These are phyloP conservation scores for Geopemphigus sp. DNA, from an alignment of 1,140 invertebrate genomes.

Conservation along the genomic window DNA sequence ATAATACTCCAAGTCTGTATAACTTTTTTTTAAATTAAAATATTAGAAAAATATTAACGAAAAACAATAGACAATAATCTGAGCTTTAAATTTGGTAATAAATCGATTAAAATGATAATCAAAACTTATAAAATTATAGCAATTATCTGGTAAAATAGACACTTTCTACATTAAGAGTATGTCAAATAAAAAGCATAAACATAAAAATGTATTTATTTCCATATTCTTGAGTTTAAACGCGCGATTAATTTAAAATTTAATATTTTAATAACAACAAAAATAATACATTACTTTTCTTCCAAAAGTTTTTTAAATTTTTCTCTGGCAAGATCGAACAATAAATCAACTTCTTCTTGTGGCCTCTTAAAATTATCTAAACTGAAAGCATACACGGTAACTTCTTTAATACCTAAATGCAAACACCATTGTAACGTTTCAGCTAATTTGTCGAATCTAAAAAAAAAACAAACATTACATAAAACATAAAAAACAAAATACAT, in stretches of 20 bases:
- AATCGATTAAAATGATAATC: no score
- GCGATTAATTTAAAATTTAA: conserved; percentile 50
- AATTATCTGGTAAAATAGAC: no score
- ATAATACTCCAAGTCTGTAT: no score
- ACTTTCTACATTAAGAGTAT: no score
- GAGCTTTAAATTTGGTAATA: no score
- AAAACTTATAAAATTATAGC: no score
- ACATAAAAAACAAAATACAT: no score
- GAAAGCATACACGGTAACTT: conserved; percentile 98
- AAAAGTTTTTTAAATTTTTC: conserved; percentile 85
- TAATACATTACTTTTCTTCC: conserved; percentile 71
- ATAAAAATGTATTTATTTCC: background rate
- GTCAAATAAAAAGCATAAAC: no score
- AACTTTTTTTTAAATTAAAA: no score
- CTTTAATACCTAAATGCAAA: conserved; percentile 65
- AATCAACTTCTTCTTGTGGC: conserved; percentile 85
- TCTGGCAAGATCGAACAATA: conserved; percentile 81
- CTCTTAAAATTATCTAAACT: conserved; percentile 99
- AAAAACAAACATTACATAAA: conserved; percentile 29
- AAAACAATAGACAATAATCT: no score
- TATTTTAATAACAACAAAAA: conserved; percentile 25
- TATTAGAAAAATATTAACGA: no score
- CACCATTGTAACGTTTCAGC: conserved; percentile 92
- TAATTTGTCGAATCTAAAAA: conserved; percentile 81
- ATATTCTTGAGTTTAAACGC: background rate